These are phyloP conservation scores for Charina bottae DNA, from an alignment of 2,113 vertebrate species.

Conservation along the genomic window DNA sequence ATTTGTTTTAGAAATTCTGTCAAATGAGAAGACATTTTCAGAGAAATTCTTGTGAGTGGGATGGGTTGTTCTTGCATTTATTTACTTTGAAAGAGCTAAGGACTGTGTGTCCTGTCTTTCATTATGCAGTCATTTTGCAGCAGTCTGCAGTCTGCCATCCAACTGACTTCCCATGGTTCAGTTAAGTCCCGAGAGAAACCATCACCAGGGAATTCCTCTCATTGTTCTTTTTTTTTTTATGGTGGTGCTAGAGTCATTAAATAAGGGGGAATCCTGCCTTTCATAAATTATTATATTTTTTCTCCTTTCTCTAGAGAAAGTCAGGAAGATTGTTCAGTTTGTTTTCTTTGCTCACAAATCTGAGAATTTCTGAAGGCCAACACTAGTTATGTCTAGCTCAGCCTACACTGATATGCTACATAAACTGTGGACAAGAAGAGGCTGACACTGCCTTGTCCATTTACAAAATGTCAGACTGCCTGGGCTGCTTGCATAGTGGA, in stretches of 20 bases:
- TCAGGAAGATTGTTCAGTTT: not conserved
- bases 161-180: not conserved
- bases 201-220: not conserved
- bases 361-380: not conserved
- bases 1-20: conserved; percentile 3
- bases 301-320: not conserved
- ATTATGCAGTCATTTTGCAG: not conserved
- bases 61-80: not conserved
- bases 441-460: not conserved
- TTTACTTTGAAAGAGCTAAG: not conserved
- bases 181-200: not conserved
- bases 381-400: not conserved
- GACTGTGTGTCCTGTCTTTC: not conserved
- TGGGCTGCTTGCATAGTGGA: not conserved
- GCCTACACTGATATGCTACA: not conserved
- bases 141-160: not conserved
- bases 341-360: not conserved
- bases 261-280: not conserved
- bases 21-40: not conserved
- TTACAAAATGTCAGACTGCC: not conserved
- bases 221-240: not conserved
- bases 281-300: not conserved
- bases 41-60: not conserved
- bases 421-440: not conserved
- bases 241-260: not conserved